Base-by-base conservation (phyloP, 2,797 vertebrate genomes). In the Scolopax rusticola region DNA sequence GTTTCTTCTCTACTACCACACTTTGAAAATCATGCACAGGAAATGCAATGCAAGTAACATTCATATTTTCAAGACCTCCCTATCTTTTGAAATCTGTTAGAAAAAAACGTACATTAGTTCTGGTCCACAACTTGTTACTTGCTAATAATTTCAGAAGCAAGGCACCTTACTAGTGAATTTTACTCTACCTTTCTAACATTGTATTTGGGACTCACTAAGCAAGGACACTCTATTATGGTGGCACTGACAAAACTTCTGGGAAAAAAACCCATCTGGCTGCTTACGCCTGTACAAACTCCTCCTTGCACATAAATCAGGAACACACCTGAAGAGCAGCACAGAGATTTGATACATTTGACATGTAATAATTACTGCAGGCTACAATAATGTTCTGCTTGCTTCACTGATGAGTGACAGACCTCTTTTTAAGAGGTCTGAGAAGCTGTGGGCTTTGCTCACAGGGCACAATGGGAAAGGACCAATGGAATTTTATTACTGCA, bases 21-120 rank as follows among this genome's bases (percentile, higher is more conserved):
- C 15, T 30, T 13, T 32, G 32, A 41, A 56, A 69, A 41, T 11
- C 19, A n/a, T 2, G 18, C 6, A n/a, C 0, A 0, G 36, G 30
- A 68, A 76, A 30, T 0, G 1, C 6, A 73, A 68, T 0, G 0
- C 24, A 75, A 64, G 5, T 30, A 25, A 69, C 2, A 12, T 4
- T 1, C 3, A 0, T 57, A n/a, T 45, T 61, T 47, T 6, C 36
- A 84, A 12, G 25, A 79, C 12, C 36, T 53, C 15, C 8, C 14
- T 11, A 3, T 2, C 24, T 78, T 78, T 21, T 54, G 9, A 81
- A 43, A 51, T 50, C 11, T 28, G 17, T 2, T 33, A 69, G 45
- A 36, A 45, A 56, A 56, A 56, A 4, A 3, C 8, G 9, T 11
- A 19, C 4, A 4, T 27, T 28, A 56, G 6, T 47, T 90, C 73